Conservation (phyloP, 2,888 invertebrate species). For the Epiblema foenella region DNA sequence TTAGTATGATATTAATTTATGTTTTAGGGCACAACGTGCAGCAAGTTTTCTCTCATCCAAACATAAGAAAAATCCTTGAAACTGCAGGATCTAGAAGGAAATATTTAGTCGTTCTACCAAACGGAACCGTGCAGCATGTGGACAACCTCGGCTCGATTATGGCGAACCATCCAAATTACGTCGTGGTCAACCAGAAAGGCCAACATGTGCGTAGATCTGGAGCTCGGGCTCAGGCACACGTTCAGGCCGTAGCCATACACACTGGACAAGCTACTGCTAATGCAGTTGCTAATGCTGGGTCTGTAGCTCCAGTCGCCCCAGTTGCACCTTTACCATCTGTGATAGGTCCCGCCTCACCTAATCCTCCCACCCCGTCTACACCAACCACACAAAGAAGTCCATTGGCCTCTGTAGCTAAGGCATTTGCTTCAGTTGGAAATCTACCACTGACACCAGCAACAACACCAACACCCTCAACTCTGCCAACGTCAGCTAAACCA, state of each 20-base stretch:
- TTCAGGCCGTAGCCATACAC: conserved; percentile 28
- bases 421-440: not conserved
- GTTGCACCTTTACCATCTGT: conserved; percentile 3
- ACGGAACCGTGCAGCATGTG: conserved; percentile 29
- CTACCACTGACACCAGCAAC: not conserved
- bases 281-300: not conserved
- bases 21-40: conserved; percentile 39
- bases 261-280: conserved; percentile 8
- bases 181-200: conserved; percentile 26
- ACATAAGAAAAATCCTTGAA: conserved; percentile 18
- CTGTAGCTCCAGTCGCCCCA: not conserved
- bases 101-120: conserved; percentile 30
- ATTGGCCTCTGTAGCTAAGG: not conserved
- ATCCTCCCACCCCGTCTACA: not conserved
- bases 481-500: not conserved
- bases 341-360: not conserved
- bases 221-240: conserved; percentile 15
- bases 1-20: not conserved
- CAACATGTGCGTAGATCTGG: conserved; percentile 23
- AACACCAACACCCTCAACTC: not conserved
- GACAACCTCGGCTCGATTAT: conserved; percentile 16
- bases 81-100: not conserved
- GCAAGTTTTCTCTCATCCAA: conserved; percentile 31
- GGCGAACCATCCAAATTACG: conserved; percentile 29
- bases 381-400: not conserved